Base-by-base conservation (phyloP, 1,140 invertebrate genomes). In the Rhopalosiphum maidis region DNA sequence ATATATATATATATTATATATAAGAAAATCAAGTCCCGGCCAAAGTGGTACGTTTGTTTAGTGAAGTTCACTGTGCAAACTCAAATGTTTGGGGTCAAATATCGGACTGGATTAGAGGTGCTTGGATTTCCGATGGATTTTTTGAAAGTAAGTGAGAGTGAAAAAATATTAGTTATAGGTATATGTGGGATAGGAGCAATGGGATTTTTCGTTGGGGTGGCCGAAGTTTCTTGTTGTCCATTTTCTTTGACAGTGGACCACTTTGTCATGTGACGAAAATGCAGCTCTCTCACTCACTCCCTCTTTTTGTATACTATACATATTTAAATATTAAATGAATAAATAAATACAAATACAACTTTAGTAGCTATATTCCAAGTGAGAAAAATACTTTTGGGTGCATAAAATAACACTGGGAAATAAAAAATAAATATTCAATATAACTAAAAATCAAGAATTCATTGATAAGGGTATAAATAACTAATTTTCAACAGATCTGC, bases 1-100 rank as follows among this genome's bases (percentile, higher is more conserved):
- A n/a, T 46, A 87, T n/a, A 54, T 48, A 48, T 48, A 87, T 46
- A 48, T n/a, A 48, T 48, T 51, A 51, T 88, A 88, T 88, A 89
- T 51, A 35, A 90, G 51, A 37, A 90, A 90, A 90, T 90, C 54
- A 60, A 90, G 88, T 60, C 51, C 25, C 25, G 55, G 54, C 37
- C 0, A 68, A 90, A 89, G 51, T 89, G 51, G 88, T 25, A 68
- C 54, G 89, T 68, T 90, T 90, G 88, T 90, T 90, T 90, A 90
- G 54, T 25, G 35, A 41, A 37, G 51, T 90, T 37, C 37, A 7
- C 88, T 60, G 35, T 55, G 51, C 54, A 68, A 90, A 90, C 89
- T 77, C 30, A 77, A 68, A 77, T 6, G 51, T 43, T 35, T 18
- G 54, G 89, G 88, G 55, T 90, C 89, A 30, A 90, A 90, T 90